phyloP scores from a whole-genome alignment of 37 sponge, comb jelly and placozoan genomes.

The Diacarnus erythraeanus region DNA sequence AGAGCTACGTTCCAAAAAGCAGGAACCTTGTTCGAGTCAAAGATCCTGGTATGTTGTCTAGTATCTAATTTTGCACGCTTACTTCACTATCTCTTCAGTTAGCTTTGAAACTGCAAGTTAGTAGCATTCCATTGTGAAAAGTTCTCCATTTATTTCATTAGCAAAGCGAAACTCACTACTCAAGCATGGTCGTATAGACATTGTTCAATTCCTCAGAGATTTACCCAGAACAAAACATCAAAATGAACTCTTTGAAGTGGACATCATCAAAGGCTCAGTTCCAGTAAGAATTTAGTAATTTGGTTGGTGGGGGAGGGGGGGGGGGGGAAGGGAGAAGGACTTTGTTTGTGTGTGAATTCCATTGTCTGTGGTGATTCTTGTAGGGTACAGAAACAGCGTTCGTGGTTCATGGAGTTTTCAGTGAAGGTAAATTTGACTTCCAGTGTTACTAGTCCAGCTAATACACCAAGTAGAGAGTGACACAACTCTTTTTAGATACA shows the following conservation, averaged over 20 bases:
- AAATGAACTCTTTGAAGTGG: slow-evolving; percentile 48
- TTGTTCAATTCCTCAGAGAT: slow-evolving; percentile 54
- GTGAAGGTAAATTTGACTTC: slow-evolving; percentile 38
- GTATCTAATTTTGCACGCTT: no score
- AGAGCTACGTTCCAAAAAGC: slow-evolving; percentile 18
- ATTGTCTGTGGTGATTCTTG: no score
- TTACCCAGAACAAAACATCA: slow-evolving; percentile 50
- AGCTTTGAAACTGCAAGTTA: no score
- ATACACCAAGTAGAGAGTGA: not conserved
- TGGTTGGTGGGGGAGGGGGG: not conserved
- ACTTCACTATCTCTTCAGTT: no score
- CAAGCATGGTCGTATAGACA: slow-evolving; percentile 61
- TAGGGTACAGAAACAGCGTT: slow-evolving; percentile 43
- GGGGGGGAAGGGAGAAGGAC: no score
- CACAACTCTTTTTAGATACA: not conserved
- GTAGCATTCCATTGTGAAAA: not conserved
- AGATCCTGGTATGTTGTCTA: slow-evolving; percentile 51
- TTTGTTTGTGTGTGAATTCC: no score
- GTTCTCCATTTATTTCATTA: not conserved
- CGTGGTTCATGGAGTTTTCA: slow-evolving; percentile 43
- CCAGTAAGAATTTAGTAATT: not conserved
- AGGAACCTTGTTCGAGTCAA: slow-evolving; percentile 31
- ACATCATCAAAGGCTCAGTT: slow-evolving; percentile 50
- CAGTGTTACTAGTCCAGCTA: not conserved
- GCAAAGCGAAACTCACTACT: slow-evolving; percentile 41